phyloP scores from a whole-genome alignment of 2,797 vertebrate species.

The Rhinoraja longicauda region DNA sequence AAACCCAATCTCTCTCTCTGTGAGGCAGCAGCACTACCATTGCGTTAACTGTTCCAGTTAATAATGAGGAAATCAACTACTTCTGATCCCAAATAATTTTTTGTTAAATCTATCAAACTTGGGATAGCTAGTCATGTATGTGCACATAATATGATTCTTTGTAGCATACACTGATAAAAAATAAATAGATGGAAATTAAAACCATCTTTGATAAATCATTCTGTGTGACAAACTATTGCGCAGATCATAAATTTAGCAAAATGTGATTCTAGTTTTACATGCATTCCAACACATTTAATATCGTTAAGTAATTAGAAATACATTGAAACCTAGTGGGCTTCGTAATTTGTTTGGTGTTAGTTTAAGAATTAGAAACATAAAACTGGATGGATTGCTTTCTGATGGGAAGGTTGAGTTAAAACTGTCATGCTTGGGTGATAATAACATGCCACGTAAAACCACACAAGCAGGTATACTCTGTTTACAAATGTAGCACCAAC shows the following conservation, averaged over 20 bases:
- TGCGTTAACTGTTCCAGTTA: no score
- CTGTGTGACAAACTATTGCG: background rate
- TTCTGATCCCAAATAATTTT: background rate
- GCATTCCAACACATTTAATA: background rate
- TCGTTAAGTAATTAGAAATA: background rate
- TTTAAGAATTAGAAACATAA: background rate
- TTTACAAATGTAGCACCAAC: background rate
- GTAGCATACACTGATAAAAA: no score
- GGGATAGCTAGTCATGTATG: background rate
- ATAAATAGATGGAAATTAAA: background rate
- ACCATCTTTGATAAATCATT: background rate
- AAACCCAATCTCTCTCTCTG: no score
- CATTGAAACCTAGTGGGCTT: background rate
- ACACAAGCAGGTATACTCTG: background rate
- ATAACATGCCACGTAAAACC: background rate
- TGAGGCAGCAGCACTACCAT: no score
- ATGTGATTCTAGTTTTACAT: background rate
- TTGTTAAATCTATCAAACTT: background rate
- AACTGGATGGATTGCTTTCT: conserved; percentile 1
- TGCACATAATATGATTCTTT: background rate
- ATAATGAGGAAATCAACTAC: no score
- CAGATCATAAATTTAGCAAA: background rate
- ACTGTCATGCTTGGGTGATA: background rate
- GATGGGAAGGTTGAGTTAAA: background rate
- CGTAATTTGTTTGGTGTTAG: background rate